These are phyloP conservation scores for Heteractis magnifica DNA, from an alignment of 92 coral and sea anemone genomes.

Conservation along the genomic window DNA sequence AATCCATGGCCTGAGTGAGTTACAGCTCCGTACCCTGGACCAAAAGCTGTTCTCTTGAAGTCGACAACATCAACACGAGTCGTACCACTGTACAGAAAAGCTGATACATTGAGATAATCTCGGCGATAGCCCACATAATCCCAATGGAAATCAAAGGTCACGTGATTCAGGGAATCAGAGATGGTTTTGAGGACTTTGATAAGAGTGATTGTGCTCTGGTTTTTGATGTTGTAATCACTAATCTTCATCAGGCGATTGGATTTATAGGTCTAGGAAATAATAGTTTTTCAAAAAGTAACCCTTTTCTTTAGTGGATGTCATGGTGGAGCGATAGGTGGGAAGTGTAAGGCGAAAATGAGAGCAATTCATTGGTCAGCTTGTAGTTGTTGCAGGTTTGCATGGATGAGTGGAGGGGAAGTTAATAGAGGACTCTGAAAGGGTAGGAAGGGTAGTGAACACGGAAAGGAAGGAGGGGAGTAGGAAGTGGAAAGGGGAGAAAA, in stretches of 20 bases:
- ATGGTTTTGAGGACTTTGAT: slow-evolving; percentile 42
- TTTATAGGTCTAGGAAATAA: slow-evolving; percentile 16
- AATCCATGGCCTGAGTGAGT: slow-evolving; percentile 40
- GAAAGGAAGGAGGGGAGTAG: background rate
- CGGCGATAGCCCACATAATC: slow-evolving; percentile 23
- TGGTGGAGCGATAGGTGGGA: too few relatives aligned
- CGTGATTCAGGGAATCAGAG: slow-evolving; percentile 17
- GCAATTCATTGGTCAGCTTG: too few relatives aligned
- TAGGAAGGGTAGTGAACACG: too few relatives aligned
- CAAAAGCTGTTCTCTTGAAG: slow-evolving; percentile 6
- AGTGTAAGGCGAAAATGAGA: too few relatives aligned
- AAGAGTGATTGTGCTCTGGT: slow-evolving; percentile 20
- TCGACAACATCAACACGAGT: slow-evolving; percentile 23
- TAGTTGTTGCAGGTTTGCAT: too few relatives aligned
- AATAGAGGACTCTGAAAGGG: too few relatives aligned
- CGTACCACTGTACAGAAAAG: slow-evolving; percentile 29
- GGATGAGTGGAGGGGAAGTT: too few relatives aligned
- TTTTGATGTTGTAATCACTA: slow-evolving; percentile 24
- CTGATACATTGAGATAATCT: slow-evolving; percentile 38
- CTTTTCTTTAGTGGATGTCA: too few relatives aligned
- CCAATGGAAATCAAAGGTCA: slow-evolving; percentile 43
- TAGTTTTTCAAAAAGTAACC: too few relatives aligned
- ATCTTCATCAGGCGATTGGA: slow-evolving; percentile 25
- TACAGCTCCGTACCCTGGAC: slow-evolving; percentile 11
- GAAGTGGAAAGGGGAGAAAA: background rate